phyloP scores from a whole-genome alignment of 2,113 vertebrate species.

The Tragelaphus strepsiceros region DNA sequence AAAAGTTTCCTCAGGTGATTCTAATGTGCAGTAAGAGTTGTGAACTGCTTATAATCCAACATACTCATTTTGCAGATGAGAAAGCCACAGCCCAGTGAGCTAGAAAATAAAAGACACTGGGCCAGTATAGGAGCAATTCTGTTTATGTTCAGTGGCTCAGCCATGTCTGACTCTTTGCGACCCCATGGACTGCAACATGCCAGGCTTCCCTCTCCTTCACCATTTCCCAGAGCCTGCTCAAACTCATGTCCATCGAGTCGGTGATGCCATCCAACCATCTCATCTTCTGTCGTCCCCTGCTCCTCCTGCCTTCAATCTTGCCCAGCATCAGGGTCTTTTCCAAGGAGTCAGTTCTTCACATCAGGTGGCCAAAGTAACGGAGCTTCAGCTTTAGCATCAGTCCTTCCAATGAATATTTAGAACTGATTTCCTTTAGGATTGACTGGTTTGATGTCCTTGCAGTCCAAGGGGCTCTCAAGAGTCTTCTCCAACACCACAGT shows the following conservation, averaged over 20 bases:
- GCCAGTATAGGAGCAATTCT: background rate
- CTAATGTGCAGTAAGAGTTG: background rate
- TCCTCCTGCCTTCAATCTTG: background rate
- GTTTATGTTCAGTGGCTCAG: background rate
- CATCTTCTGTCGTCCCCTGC: fast-evolving
- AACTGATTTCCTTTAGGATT: background rate
- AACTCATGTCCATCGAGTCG: background rate
- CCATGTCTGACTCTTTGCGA: background rate
- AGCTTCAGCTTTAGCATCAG: background rate
- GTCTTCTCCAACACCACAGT: background rate
- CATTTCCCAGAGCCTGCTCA: background rate
- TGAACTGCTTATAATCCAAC: background rate
- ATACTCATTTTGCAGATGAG: background rate
- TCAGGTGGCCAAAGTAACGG: background rate
- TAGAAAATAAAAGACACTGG: background rate
- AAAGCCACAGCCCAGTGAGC: background rate
- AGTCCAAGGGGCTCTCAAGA: background rate
- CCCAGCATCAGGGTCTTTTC: background rate
- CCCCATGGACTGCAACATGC: background rate
- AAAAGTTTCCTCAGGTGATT: background rate
- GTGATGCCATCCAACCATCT: background rate
- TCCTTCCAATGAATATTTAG: background rate
- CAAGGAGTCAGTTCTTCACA: background rate
- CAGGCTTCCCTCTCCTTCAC: background rate
- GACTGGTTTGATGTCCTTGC: background rate